Base-by-base conservation (phyloP, 2,888 invertebrate genomes). In the Dusona sp. region DNA sequence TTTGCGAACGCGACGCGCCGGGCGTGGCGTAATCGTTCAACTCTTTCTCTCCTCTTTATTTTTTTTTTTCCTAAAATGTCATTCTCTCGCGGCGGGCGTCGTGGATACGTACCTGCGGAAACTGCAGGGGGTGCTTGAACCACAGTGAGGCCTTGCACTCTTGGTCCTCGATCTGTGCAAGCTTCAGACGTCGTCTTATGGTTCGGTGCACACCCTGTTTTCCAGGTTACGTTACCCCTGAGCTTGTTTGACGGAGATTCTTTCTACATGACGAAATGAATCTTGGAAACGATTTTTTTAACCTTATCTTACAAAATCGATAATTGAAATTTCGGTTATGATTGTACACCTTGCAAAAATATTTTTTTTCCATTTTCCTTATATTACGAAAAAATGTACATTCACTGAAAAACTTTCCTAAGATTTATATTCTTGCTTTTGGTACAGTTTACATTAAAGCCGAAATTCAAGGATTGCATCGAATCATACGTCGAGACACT, bases 251-350 rank as follows among this genome's bases (percentile, higher is more conserved):
- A 25, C 61, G 54, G 51, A 61, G 73, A 38, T 22, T 67, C 79
- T 87, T 78, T 84, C 77, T 81, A 79, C 79, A 85, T 83, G 82
- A 73, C 86, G 70, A 88, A 88, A 89, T 86, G 88, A 84, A 85
- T 85, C 85, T 25, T 85, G 83, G 67, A 33, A 51, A 33, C n/a
- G 3, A 36, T 25, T 22, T 7, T 38, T 42, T 68, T 0, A 13
- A 22, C 38, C 22, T n/a, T 16, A 11, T 22, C 25, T 7, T 33
- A 36, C 2, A 25, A 68, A 11, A 68, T 42, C 4, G 7, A 38
- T 68, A 16, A 42, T 7, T 16, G 25, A 25, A 22, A 42, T 7
- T 61, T 61, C 29, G 57, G 1, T n/a, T n/a, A n/a, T 25, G 13
- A 16, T 29, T 29, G 13, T 6, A 13, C 3, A 48, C 2, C 11